Evolutionary conservation across 2,797 vertebrate genomes (phyloP), one percentile per base, ranked within the genome.

Genomic region (Synanceia verrucosa): DNA sequence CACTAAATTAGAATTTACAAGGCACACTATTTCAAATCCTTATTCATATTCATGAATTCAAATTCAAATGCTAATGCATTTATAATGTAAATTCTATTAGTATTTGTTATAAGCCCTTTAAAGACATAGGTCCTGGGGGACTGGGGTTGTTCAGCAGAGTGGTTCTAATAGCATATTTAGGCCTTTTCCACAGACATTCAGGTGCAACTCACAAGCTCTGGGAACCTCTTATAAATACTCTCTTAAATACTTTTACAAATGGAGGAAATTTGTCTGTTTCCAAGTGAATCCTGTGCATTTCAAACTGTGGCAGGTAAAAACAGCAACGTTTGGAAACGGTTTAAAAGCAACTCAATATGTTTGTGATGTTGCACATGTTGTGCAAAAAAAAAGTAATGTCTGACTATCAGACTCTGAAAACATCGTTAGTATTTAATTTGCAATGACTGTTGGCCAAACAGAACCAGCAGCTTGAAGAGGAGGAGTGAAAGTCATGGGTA

Each of bases 131-230:
- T 75, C 76, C 68, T 57, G 3, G 23, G 53, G 65, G 70, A 52
- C 62, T 12, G 24, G 3, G 51, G n/a, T 52, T 57, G 62, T 83
- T 79, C 55, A 56, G 44, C 41, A 43, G 44, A 10, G 0, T 69
- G 74, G 53, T 46, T 51, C 19, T 75, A 63, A 76, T 72, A 84
- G 61, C 55, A 79, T 73, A 76, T 81, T 73, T 36, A 65, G 69
- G 44, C 14, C 11, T 50, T 43, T 73, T 65, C 52, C 29, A 18
- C 44, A 19, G 57, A 66, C 56, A 62, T 69, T 78, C 39, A 69
- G 76, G 57, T 78, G 76, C 44, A 65, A 53, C 29, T 33, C 44
- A 21, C 26, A 46, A 50, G 61, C 68, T 34, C 44, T 2, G 0
- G 18, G 28, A 65, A 24, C 19, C 16, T 62, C 28, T 29, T n/a